Evolutionary conservation across 2,113 vertebrate genomes (phyloP).

Genomic region (Litocranius walleri): DNA sequence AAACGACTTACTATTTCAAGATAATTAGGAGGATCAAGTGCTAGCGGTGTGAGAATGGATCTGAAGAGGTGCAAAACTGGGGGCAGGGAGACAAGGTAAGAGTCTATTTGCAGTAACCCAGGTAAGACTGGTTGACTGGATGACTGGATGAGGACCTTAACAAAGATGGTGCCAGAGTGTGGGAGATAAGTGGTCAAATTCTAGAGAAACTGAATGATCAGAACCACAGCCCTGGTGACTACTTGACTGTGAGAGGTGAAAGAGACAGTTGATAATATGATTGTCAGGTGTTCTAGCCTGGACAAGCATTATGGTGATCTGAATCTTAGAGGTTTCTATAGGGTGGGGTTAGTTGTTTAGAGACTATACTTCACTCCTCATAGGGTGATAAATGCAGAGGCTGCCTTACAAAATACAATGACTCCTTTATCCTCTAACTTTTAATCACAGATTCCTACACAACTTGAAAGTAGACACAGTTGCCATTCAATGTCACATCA

Average conservation of each 20-base stretch:
- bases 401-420: neutral
- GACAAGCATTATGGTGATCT: neutral
- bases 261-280: too few relatives aligned
- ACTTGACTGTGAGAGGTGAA: neutral
- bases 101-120: neutral
- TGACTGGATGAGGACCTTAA: neutral
- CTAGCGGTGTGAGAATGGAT: neutral
- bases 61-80: neutral
- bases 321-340: neutral
- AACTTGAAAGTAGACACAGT: conserved; percentile 3
- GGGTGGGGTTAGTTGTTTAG: neutral
- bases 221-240: neutral
- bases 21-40: neutral
- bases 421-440: neutral
- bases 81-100: neutral
- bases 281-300: neutral
- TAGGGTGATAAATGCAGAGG: neutral
- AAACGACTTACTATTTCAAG: neutral
- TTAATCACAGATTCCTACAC: conserved; percentile 9
- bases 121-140: neutral
- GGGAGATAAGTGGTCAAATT: neutral
- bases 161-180: neutral
- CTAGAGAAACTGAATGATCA: neutral
- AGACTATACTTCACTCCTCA: neutral
- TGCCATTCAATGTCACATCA: neutral